Percentiles rank a stretch among this genome's conserved stretches.
These are phyloP conservation scores for Bombylius discolor DNA, from an alignment of 2,888 invertebrate species.

Conservation along the genomic window DNA sequence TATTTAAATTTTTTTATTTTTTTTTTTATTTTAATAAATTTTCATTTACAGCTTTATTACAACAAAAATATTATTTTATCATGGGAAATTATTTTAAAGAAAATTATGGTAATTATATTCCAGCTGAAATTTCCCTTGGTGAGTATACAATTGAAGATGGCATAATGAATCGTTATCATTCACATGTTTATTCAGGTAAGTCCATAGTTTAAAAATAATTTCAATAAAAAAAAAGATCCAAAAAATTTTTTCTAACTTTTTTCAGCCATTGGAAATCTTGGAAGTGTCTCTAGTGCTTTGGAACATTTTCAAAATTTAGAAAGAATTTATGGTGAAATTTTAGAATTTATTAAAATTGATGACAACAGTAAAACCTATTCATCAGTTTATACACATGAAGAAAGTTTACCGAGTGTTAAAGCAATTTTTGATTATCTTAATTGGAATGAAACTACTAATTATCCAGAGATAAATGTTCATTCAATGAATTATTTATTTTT, in stretches of 20 bases:
- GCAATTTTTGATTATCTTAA: constrained; percentile 26
- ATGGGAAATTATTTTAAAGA: constrained; percentile 29
- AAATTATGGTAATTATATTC: constrained; percentile 29
- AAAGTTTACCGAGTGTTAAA: constrained; percentile 25
- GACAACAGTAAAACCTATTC: constrained; percentile 19
- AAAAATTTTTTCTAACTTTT: background rate
- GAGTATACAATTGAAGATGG: constrained; percentile 39
- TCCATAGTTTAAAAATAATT: no score
- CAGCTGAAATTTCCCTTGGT: constrained; percentile 42
- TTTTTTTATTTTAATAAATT: background rate
- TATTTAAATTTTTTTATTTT: no score
- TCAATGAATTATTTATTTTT: constrained; percentile 28
- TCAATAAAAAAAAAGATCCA: no score
- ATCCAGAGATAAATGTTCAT: constrained; percentile 20
- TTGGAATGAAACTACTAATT: constrained; percentile 18
- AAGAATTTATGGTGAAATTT: constrained; percentile 33
- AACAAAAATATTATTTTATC: constrained; percentile 23
- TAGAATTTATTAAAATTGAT: constrained; percentile 28
- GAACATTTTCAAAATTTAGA: constrained; percentile 26
- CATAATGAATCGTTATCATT: constrained; percentile 28
- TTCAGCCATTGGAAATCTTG: constrained; percentile 28
- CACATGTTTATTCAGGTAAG: constrained; percentile 36
- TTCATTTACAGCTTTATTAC: constrained; percentile 23
- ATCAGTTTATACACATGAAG: constrained; percentile 35
- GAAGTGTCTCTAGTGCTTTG: constrained; percentile 36